A percentile compares a stretch with the other conserved stretches of the same genome.
phyloP scores from a whole-genome alignment of 2,113 vertebrate genomes.

The Gadus macrocephalus region DNA sequence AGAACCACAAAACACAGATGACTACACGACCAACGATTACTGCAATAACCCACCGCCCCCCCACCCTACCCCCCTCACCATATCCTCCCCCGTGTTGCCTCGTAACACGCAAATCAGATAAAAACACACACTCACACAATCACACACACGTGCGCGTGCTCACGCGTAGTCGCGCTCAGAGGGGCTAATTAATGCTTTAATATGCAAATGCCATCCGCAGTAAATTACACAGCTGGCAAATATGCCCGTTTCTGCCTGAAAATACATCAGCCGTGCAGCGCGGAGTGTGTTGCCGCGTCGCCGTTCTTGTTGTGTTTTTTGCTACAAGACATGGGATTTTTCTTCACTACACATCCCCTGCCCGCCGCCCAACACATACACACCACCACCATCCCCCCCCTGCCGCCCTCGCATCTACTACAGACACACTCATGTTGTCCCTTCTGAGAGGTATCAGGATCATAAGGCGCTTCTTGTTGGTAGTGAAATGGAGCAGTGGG shows the following conservation, averaged over 20 bases:
- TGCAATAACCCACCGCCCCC: slow-evolving; percentile 55
- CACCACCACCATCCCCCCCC: slow-evolving; percentile 10
- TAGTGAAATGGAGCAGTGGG: not conserved
- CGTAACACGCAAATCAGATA: not conserved
- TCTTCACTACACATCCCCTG: slow-evolving; percentile 12
- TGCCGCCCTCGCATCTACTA: too few relatives aligned
- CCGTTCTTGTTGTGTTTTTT: slow-evolving; percentile 66
- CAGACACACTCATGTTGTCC: slow-evolving; percentile 22
- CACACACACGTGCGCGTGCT: slow-evolving; percentile 61
- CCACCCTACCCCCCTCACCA: slow-evolving; percentile 5
- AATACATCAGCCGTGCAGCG: slow-evolving; percentile 71
- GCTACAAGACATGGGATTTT: slow-evolving; percentile 53
- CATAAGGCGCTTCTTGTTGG: slow-evolving; percentile 11
- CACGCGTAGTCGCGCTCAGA: slow-evolving; percentile 81
- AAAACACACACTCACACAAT: slow-evolving; percentile 18
- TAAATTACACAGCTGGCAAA: slow-evolving; percentile 98
- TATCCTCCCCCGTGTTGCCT: slow-evolving; percentile 1
- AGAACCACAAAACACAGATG: slow-evolving; percentile 64
- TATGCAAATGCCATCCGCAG: slow-evolving; percentile 95
- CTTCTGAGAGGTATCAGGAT: slow-evolving; percentile 33
- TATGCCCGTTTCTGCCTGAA: slow-evolving; percentile 89
- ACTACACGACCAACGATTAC: slow-evolving; percentile 82
- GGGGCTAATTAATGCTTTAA: slow-evolving; percentile 99
- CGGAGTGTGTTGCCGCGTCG: slow-evolving; percentile 61
- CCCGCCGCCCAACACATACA: slow-evolving; percentile 15